Conservation (phyloP, 2,797 vertebrate genomes). For the Tragopan temminckii region DNA sequence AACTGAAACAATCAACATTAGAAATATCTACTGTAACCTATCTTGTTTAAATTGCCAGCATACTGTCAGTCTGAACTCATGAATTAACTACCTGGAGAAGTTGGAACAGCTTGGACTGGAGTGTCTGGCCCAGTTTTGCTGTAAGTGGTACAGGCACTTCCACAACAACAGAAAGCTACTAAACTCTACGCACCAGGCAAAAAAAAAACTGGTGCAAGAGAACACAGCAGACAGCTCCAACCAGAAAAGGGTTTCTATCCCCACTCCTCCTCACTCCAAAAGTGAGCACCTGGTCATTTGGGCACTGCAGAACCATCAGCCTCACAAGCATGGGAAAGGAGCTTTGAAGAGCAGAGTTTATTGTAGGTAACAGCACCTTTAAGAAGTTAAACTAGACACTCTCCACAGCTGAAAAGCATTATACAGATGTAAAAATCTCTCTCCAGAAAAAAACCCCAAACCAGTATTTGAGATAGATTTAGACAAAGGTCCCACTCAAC, state of each 20-base stretch:
- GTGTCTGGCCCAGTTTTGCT: background rate
- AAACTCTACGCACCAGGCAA: background rate
- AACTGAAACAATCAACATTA: background rate
- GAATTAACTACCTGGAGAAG: background rate
- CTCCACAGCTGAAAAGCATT: background rate
- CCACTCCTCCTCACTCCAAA: background rate
- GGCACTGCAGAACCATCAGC: background rate
- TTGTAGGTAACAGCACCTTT: background rate
- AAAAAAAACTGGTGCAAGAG: background rate
- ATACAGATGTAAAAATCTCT: background rate
- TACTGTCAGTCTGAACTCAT: background rate
- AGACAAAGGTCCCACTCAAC: background rate
- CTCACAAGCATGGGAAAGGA: background rate
- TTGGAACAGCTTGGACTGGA: background rate
- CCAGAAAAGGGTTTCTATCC: background rate
- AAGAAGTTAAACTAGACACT: background rate
- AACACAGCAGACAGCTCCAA: background rate
- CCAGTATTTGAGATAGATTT: background rate
- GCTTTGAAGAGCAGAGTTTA: background rate
- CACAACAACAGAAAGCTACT: background rate
- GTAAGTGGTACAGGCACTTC: background rate
- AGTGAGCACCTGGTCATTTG: background rate
- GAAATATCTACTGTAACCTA: background rate
- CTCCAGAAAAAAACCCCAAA: background rate
- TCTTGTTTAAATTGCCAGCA: background rate